phyloP scores from a whole-genome alignment of 2,113 vertebrate species.

The Alexandromys fortis region DNA sequence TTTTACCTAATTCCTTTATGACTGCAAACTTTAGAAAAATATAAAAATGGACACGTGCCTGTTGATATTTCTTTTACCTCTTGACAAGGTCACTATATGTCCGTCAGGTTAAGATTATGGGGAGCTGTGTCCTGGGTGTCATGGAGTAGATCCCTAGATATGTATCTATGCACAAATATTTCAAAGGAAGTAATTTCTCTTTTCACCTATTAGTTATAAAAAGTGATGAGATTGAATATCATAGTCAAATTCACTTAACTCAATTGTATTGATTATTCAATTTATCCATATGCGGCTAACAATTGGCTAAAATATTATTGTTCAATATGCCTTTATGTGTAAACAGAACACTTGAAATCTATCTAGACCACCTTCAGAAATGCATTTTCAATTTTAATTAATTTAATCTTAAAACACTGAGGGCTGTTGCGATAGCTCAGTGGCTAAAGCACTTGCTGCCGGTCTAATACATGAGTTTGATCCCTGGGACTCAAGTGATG shows the following conservation, averaged over 20 bases:
- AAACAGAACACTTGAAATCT: neutral
- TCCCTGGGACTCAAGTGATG: neutral
- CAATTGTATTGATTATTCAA: neutral
- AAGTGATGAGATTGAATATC: neutral
- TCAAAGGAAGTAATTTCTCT: neutral
- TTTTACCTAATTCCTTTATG: neutral
- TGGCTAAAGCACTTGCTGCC: no score
- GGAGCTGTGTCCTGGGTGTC: neutral
- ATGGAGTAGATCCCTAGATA: neutral
- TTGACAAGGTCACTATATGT: neutral
- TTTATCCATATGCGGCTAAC: neutral
- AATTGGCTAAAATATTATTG: neutral
- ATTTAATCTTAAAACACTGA: neutral
- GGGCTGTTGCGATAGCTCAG: neutral
- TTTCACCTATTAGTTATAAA: neutral
- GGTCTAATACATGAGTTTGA: neutral
- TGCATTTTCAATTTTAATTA: neutral
- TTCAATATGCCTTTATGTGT: neutral
- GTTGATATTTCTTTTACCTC: neutral
- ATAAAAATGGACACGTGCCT: neutral
- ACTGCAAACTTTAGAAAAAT: neutral
- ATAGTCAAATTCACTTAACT: neutral
- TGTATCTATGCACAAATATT: neutral
- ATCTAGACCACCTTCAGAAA: neutral
- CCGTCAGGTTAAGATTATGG: neutral